Conservation (phyloP, 2,797 vertebrate genomes). For the Masticophis lateralis region DNA sequence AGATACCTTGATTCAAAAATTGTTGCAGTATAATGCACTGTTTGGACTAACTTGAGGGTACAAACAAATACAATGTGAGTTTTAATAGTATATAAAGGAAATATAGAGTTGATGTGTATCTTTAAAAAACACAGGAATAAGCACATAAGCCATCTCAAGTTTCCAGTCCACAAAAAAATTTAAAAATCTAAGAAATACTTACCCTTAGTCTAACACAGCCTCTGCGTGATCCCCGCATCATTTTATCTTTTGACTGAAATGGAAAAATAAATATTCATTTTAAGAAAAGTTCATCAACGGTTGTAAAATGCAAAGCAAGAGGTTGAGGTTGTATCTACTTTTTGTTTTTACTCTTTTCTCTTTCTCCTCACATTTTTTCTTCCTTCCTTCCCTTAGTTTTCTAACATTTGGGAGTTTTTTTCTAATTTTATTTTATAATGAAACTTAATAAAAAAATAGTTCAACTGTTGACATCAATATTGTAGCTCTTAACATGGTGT, state of each 20-base stretch:
- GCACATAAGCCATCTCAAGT: background rate
- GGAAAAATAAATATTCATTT: constrained; percentile 54
- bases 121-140: background rate
- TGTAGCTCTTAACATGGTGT: background rate
- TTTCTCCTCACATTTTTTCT: background rate
- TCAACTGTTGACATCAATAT: background rate
- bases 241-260: constrained; percentile 98
- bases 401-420: background rate
- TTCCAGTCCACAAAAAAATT: background rate
- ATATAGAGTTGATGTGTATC: background rate
- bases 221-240: constrained; percentile 98
- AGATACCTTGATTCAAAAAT: background rate
- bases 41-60: background rate
- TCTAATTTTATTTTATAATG: background rate
- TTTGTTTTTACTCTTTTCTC: background rate
- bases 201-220: constrained; percentile 97
- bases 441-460: background rate
- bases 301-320: background rate
- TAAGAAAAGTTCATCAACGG: background rate
- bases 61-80: background rate
- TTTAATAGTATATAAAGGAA: background rate
- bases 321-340: background rate
- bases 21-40: background rate
- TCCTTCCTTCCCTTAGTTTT: background rate
- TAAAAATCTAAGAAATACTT: constrained; percentile 66